These are phyloP conservation scores for Drosophila melanica DNA, from an alignment of 1,140 invertebrate genomes.

Conservation along the genomic window DNA sequence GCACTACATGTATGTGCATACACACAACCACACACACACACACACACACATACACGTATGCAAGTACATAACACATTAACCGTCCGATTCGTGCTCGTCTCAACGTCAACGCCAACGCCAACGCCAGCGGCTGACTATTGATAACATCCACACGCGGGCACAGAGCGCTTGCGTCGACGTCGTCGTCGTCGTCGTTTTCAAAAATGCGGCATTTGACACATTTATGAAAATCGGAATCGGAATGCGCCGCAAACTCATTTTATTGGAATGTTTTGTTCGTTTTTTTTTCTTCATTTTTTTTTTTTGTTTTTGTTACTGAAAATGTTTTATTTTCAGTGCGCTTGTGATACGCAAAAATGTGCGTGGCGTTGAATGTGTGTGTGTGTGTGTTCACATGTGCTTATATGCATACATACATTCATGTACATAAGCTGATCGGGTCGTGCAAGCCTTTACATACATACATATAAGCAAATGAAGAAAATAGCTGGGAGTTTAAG, in stretches of 20 bases:
- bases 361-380: slow-evolving; percentile 5
- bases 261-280: slow-evolving; percentile 77
- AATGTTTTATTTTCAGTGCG: slow-evolving; percentile 51
- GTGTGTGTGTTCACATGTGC: slow-evolving; percentile 15
- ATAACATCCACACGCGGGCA: slow-evolving; percentile 42
- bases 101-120: slow-evolving; percentile 11
- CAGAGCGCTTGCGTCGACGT: slow-evolving; percentile 16
- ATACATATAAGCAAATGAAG: slow-evolving; percentile 4
- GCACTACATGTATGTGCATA: slow-evolving; percentile 17
- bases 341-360: slow-evolving; percentile 35
- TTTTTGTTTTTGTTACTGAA: slow-evolving; percentile 24
- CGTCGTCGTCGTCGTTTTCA: slow-evolving; percentile 52
- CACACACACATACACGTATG: background rate
- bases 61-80: slow-evolving; percentile 27
- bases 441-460: slow-evolving; percentile 12
- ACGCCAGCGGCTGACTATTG: slow-evolving; percentile 20
- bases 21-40: too few species aligned
- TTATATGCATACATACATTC: background rate
- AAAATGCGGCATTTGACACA: slow-evolving; percentile 81
- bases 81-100: slow-evolving; percentile 39
- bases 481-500: slow-evolving; percentile 31
- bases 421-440: slow-evolving; percentile 9
- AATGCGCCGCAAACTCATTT: slow-evolving; percentile 79
- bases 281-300: too few species aligned
- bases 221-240: slow-evolving; percentile 80